A percentile compares a stretch with the other conserved stretches of the same genome.
These are phyloP conservation scores for Gobionotothen gibberifrons DNA, from an alignment of 2,797 vertebrate genomes.

Conservation along the genomic window DNA sequence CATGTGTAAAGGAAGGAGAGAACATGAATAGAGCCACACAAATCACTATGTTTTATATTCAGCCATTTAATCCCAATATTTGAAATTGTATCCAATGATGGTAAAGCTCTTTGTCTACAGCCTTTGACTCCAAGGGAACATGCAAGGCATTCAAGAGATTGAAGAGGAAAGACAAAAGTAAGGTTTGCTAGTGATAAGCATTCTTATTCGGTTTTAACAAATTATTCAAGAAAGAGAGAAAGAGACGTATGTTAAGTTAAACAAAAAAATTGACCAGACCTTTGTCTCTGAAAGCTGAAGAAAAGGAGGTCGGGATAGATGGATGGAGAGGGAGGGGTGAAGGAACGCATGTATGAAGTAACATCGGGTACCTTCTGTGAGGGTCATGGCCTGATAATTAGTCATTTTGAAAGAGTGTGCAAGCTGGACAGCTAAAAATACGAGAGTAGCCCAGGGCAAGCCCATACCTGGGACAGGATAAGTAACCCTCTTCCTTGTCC, in stretches of 20 bases:
- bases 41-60: slow-evolving; percentile 10
- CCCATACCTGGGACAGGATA: slow-evolving; percentile 37
- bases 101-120: neutral
- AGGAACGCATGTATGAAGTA: slow-evolving; percentile 30
- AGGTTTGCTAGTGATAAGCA: neutral
- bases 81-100: neutral
- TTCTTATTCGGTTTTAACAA: neutral
- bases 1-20: slow-evolving; percentile 19
- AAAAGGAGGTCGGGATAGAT: slow-evolving; percentile 25
- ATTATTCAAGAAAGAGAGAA: neutral
- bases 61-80: slow-evolving; percentile 1
- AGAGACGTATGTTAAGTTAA: neutral
- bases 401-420: slow-evolving; percentile 75
- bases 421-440: slow-evolving; percentile 78
- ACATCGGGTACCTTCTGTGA: slow-evolving; percentile 63
- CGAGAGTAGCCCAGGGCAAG: slow-evolving; percentile 58
- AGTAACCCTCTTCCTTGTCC: slow-evolving; percentile 13
- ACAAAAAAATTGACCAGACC: neutral
- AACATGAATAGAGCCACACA: slow-evolving; percentile 15
- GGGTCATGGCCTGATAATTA: slow-evolving; percentile 79
- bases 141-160: neutral
- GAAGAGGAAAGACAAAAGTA: neutral
- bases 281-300: slow-evolving; percentile 38
- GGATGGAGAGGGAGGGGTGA: slow-evolving; percentile 24
- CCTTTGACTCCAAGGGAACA: neutral